phyloP scores from a whole-genome alignment of 2,797 vertebrate species.

The Notamacropus eugenii region DNA sequence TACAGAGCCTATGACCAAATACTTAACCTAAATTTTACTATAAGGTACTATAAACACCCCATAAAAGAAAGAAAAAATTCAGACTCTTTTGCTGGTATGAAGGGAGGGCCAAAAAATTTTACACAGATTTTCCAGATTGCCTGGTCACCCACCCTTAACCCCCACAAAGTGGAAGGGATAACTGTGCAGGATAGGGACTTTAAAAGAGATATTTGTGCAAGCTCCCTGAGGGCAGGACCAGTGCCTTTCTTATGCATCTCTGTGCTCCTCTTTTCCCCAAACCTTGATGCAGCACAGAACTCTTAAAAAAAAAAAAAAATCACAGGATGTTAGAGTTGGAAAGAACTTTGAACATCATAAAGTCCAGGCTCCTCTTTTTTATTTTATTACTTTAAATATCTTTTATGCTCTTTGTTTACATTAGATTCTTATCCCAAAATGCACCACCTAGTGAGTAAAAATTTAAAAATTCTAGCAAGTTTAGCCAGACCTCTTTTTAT shows the following conservation, averaged over 20 bases:
- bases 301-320: neutral
- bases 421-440: neutral
- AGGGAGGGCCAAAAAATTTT: neutral
- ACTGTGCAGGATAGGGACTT: neutral
- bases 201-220: neutral
- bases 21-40: neutral
- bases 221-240: neutral
- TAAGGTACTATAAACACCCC: neutral
- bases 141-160: neutral
- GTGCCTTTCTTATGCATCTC: neutral
- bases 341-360: neutral
- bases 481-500: too few relatives aligned
- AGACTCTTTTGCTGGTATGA: neutral
- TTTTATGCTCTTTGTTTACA: neutral
- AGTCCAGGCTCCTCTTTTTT: neutral
- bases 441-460: neutral
- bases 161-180: neutral
- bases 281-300: neutral
- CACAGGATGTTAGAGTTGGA: neutral
- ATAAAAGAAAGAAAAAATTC: neutral
- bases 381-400: neutral
- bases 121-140: neutral
- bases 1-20: neutral
- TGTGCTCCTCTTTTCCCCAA: neutral
- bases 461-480: neutral